A percentile compares a stretch with the other conserved stretches of the same genome.
Evolutionary conservation across 2,888 invertebrate genomes (phyloP).

Genomic region (Cyrtodaria siliqua): DNA sequence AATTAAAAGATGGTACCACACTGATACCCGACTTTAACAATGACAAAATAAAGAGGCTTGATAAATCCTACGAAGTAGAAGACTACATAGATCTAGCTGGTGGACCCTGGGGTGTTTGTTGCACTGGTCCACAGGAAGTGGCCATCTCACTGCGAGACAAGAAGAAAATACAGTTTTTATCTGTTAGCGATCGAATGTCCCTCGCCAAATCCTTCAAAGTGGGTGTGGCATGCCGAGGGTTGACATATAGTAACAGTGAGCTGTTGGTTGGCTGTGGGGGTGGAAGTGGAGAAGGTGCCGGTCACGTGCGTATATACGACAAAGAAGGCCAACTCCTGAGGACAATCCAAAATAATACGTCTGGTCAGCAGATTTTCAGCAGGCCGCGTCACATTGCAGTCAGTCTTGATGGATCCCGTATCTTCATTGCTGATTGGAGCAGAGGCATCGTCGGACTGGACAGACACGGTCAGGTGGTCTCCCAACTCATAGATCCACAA

Average conservation of each 20-base stretch:
- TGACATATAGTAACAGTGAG: neutral
- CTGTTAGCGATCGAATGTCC: neutral
- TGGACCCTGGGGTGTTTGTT: neutral
- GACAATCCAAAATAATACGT: too few species aligned
- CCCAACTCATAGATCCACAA: neutral
- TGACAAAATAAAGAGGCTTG: slow-evolving; percentile 10
- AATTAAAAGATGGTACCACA: neutral
- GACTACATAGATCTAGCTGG: neutral
- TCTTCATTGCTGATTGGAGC: too few species aligned
- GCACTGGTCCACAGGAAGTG: neutral
- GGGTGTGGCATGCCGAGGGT: neutral
- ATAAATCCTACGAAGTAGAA: neutral
- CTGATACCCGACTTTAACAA: neutral
- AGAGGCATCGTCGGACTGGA: too few species aligned
- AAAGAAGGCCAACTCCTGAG: neutral
- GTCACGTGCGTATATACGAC: slow-evolving; percentile 4
- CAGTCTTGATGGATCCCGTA: too few species aligned
- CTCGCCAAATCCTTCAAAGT: neutral
- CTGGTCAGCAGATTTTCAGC: too few species aligned
- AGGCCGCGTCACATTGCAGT: neutral
- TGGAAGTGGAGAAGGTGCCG: neutral
- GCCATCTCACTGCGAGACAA: neutral
- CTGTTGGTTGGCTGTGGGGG: slow-evolving; percentile 1
- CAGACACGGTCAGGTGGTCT: neutral
- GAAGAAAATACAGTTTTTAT: slow-evolving; percentile 7